phyloP scores from a whole-genome alignment of 2,113 vertebrate genomes.

The Fregetta grallaria region DNA sequence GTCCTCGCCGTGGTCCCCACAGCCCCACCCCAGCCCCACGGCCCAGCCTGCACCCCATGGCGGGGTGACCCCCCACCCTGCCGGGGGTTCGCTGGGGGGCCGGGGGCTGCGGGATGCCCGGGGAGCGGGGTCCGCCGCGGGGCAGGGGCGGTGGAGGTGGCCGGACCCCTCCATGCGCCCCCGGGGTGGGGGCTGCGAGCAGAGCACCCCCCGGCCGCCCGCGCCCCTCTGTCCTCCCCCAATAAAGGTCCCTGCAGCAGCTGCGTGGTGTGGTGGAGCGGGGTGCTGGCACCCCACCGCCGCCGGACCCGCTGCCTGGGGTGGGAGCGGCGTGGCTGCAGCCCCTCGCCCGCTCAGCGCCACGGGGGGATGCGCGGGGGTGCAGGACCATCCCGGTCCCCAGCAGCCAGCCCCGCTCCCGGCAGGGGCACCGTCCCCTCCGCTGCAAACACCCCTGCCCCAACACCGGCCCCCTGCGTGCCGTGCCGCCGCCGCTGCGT shows the following conservation, averaged over 20 bases:
- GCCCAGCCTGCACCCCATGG: background rate
- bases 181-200: background rate
- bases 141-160: background rate
- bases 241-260: background rate
- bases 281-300: background rate
- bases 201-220: background rate
- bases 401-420: background rate
- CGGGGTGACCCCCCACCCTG: background rate
- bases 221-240: background rate
- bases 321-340: background rate
- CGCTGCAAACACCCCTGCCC: background rate
- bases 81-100: too few relatives aligned
- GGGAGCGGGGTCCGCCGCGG: background rate
- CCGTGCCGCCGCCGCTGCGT: background rate
- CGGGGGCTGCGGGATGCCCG: background rate
- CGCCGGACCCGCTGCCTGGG: background rate
- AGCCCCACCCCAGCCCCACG: background rate
- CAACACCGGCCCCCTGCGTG: background rate
- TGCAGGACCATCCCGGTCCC: background rate
- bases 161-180: background rate
- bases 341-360: background rate
- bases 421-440: too few relatives aligned
- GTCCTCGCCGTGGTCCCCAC: background rate
- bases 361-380: background rate
- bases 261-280: background rate